Conservation (phyloP, 2,113 vertebrate genomes). For the sheep (Ovis aries) region DNA sequence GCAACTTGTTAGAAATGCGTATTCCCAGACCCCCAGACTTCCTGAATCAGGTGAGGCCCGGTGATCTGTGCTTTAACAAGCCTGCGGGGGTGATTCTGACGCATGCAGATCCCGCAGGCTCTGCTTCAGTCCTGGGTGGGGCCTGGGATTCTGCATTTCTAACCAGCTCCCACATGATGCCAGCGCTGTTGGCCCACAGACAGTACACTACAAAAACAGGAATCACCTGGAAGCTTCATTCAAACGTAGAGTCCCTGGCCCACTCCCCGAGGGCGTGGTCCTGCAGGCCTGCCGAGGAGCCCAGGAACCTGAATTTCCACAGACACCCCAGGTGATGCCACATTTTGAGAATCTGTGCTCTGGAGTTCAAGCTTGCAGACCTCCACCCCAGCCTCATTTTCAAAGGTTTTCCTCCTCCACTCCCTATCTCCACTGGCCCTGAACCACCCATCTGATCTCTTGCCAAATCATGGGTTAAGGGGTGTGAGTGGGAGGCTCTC, state of each 20-base stretch:
- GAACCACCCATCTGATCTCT: not conserved
- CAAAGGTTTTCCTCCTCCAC: not conserved
- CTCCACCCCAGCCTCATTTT: not conserved
- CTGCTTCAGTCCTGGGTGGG: not conserved
- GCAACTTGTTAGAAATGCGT: not conserved
- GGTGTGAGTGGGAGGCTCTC: not conserved
- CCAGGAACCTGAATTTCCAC: not conserved
- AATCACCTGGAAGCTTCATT: not conserved
- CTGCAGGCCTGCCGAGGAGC: not conserved
- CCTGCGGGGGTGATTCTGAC: fast-evolving
- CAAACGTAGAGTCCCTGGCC: not conserved
- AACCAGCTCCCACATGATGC: not conserved
- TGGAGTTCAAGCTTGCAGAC: not conserved
- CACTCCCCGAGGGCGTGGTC: not conserved
- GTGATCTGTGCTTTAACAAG: not conserved
- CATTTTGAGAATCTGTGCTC: not conserved
- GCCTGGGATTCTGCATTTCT: not conserved
- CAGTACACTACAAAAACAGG: not conserved
- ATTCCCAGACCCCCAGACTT: not conserved
- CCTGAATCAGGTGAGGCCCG: not conserved
- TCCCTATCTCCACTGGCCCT: not conserved
- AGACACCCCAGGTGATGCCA: not conserved
- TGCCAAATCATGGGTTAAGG: not conserved
- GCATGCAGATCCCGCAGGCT: fast-evolving
- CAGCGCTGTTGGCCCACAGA: not conserved